Conservation (phyloP, 2,113 vertebrate genomes). For the Coptodon rendalli region DNA sequence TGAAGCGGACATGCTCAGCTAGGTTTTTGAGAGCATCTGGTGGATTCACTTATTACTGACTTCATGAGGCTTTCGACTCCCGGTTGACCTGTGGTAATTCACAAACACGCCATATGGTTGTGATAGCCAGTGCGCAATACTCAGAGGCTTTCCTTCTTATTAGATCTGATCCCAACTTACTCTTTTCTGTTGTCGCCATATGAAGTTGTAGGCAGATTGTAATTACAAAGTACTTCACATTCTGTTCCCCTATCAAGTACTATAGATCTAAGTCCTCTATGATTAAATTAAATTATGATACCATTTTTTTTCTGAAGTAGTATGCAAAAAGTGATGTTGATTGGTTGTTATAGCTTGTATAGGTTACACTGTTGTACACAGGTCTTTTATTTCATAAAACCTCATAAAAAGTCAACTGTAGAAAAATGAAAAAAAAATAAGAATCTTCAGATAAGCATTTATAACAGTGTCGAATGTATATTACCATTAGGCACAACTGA, state of each 20-base stretch:
- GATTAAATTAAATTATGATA: background rate
- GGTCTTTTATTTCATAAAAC: background rate
- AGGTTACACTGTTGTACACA: background rate
- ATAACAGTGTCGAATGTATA: background rate
- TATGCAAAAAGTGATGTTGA: background rate
- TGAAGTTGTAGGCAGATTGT: background rate
- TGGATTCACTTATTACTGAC: slow-evolving; percentile 9
- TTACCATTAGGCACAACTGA: background rate
- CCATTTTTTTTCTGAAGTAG: background rate
- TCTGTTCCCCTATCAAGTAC: background rate
- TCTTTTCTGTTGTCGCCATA: background rate
- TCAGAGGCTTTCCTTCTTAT: background rate
- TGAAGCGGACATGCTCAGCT: slow-evolving; percentile 25
- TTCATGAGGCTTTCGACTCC: slow-evolving; percentile 15
- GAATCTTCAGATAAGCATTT: background rate
- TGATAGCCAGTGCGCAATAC: background rate
- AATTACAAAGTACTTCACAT: background rate
- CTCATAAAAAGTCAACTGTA: background rate
- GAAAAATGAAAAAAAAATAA: background rate
- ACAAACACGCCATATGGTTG: background rate
- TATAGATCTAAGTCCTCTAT: background rate
- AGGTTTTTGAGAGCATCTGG: slow-evolving; percentile 15
- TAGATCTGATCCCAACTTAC: background rate
- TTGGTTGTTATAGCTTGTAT: background rate
- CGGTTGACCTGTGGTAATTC: background rate